Evolutionary conservation across 2,888 invertebrate genomes (phyloP).

Genomic region (Melieria crassipennis): DNA sequence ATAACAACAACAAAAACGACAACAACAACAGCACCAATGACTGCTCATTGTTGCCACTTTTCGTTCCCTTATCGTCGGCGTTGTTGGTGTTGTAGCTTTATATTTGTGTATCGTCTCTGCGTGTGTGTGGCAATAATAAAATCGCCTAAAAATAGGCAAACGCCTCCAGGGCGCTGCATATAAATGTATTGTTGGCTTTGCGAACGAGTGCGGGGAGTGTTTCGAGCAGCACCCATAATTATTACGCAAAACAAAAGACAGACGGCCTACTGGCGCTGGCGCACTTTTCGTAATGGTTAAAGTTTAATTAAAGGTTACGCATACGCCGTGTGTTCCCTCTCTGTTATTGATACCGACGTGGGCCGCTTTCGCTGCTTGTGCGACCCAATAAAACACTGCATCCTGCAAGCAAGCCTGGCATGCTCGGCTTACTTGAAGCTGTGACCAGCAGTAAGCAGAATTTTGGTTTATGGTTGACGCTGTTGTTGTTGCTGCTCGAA

Average conservation of each 20-base stretch:
- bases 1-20: too few relatives aligned
- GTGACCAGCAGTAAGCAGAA: too few relatives aligned
- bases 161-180: not conserved
- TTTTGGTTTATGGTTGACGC: too few relatives aligned
- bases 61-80: not conserved
- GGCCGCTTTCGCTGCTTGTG: too few relatives aligned
- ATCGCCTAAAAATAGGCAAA: conserved; percentile 25
- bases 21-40: too few relatives aligned
- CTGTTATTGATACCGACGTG: too few relatives aligned
- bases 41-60: not conserved
- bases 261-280: not conserved
- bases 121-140: conserved; percentile 10
- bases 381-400: too few relatives aligned
- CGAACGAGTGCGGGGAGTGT: not conserved
- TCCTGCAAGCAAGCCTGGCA: too few relatives aligned
- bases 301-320: conserved; percentile 22
- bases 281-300: not conserved
- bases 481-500: too few relatives aligned
- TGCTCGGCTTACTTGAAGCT: too few relatives aligned
- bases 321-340: conserved; percentile 4
- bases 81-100: not conserved
- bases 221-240: not conserved
- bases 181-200: not conserved
- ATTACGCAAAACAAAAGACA: not conserved
- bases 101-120: not conserved